A percentile compares a stretch with the other conserved stretches of the same genome.
Evolutionary conservation across 2,113 vertebrate species (phyloP).

Genomic region (Psophia crepitans): DNA sequence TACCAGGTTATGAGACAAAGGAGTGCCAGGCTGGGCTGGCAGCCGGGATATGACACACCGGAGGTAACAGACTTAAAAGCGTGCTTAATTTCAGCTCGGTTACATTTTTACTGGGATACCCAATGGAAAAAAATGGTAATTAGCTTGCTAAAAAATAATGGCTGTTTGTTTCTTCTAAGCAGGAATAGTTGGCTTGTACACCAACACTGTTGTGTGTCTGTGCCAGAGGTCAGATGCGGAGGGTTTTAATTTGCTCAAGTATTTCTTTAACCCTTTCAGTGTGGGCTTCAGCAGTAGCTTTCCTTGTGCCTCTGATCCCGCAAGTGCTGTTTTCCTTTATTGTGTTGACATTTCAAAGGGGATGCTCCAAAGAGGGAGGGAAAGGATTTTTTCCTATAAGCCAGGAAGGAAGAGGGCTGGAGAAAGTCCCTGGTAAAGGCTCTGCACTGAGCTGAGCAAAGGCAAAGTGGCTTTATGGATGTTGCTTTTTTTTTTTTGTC

Average conservation of each 20-base stretch:
- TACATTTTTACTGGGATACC: conserved; percentile 41
- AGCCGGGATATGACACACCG: neutral
- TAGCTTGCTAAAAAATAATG: neutral
- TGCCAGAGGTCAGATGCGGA: conserved; percentile 23
- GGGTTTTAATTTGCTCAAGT: neutral
- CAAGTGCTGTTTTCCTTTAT: neutral
- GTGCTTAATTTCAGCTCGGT: neutral
- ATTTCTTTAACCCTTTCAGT: conserved; percentile 19
- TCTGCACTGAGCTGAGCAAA: neutral
- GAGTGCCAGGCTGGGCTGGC: conserved; percentile 2
- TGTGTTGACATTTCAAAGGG: neutral
- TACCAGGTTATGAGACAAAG: neutral
- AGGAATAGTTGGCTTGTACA: neutral
- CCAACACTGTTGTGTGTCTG: neutral
- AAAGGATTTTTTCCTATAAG: neutral
- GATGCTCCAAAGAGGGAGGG: neutral
- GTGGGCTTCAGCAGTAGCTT: neutral
- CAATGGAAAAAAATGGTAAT: conserved; percentile 41
- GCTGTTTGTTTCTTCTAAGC: conserved; percentile 52
- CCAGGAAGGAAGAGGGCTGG: neutral
- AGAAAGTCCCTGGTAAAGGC: neutral
- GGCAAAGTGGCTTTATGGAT: neutral
- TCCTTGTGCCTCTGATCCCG: neutral
- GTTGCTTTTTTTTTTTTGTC: neutral
- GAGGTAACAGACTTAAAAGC: neutral